Percentiles rank a stretch among this genome's conserved stretches.
Conservation (phyloP, 2,113 vertebrate genomes). For the Melanerpes formicivorus region DNA sequence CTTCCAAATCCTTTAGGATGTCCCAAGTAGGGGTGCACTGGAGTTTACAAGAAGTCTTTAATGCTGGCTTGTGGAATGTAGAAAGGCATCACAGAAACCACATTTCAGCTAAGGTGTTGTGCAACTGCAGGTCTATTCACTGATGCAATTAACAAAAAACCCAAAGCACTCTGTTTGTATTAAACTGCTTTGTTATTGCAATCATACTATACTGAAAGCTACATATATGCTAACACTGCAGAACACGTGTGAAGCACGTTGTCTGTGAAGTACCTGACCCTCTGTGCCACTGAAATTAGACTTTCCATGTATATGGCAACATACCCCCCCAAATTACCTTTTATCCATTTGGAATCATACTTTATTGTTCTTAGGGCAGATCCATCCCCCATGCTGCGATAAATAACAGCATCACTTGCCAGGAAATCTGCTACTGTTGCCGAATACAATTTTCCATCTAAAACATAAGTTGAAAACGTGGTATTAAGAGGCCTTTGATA, state of each 20-base stretch:
- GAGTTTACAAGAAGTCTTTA: conserved; percentile 53
- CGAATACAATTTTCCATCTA: conserved; percentile 97
- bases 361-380: conserved; percentile 97
- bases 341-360: conserved; percentile 99
- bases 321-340: conserved; percentile 82
- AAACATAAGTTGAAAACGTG: conserved; percentile 50
- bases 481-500: conserved; percentile 23
- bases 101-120: conserved; percentile 44
- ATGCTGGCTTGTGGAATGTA: conserved; percentile 56
- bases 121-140: conserved; percentile 57
- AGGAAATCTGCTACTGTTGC: conserved; percentile 98
- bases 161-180: neutral
- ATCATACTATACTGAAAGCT: neutral
- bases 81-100: conserved; percentile 54
- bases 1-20: neutral
- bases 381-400: conserved; percentile 97
- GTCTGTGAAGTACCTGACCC: neutral
- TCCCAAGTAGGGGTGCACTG: neutral
- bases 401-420: conserved; percentile 98
- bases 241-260: neutral
- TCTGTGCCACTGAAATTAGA: neutral
- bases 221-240: neutral
- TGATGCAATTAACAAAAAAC: conserved; percentile 41
- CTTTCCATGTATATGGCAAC: neutral
- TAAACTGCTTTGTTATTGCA: neutral